A percentile compares a stretch with the other conserved stretches of the same genome.
Conservation (phyloP, 2,113 vertebrate species). For the Eolophus roseicapilla region DNA sequence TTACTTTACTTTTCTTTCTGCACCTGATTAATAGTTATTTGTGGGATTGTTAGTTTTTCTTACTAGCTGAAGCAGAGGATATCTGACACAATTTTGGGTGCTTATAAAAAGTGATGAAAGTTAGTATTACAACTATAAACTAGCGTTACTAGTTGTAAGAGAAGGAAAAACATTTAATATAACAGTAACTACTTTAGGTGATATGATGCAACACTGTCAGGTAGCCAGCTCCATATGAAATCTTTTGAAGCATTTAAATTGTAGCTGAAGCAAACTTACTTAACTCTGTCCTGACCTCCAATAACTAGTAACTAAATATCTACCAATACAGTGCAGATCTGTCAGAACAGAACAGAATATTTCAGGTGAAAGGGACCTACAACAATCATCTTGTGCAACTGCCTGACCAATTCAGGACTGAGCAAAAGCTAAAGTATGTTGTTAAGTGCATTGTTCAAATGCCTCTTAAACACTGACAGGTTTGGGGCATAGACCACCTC, state of each 20-base stretch:
- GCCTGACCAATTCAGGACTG: background rate
- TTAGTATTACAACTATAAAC: background rate
- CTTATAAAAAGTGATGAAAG: background rate
- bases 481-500: accelerated
- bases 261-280: background rate
- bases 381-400: accelerated
- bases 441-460: background rate
- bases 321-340: background rate
- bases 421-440: background rate
- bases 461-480: background rate
- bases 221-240: background rate
- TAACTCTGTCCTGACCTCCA: background rate
- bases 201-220: background rate
- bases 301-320: background rate
- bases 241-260: background rate
- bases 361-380: background rate
- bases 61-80: background rate
- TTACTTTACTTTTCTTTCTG: background rate
- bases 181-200: background rate
- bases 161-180: background rate
- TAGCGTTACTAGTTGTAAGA: background rate
- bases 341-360: background rate
- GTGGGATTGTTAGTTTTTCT: background rate
- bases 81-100: background rate
- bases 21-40: background rate